Base-by-base conservation (phyloP, 2,888 invertebrate species). In the Sepiola atlantica region DNA sequence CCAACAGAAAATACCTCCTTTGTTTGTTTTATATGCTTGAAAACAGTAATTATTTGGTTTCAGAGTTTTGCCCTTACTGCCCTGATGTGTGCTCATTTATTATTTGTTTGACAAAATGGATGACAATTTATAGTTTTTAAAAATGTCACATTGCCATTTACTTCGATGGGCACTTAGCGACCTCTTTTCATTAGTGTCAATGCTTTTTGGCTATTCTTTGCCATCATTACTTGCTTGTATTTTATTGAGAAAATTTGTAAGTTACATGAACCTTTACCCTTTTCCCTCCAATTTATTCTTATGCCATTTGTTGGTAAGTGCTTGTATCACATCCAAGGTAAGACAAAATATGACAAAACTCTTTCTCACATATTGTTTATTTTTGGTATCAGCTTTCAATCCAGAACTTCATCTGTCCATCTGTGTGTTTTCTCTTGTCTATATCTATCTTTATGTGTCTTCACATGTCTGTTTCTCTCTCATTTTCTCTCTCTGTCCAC, bases 61-160 rank as follows among this genome's bases (percentile, higher is more conserved):
- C n/a, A n/a, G n/a, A 4, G n/a, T 18, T 16, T 32, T 77, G 77
- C 32, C n/a, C n/a, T 77, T 77, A 77, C 32, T 77, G 77, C 77
- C 77, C n/a, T 77, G 16, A 77, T 16, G 28, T 16, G 28, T 77
- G 77, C 16, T 77, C 32, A 32, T n/a, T 77, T n/a, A 77, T 77
- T 77, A 77, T n/a, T 12, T 77, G 77, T 77, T 77, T 77, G 77
- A 77, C n/a, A 45, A 77, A 77, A n/a, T 77, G 77, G 24, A 61
- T n/a, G 77, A 77, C 77, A 77, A 77, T 77, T 77, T 77, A 32
- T 77, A 77, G 77, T 77, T n/a, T 77, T n/a, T 77, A n/a, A 77
- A 77, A 32, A 77, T 77, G 77, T 77, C 77, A 77, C 32, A 77
- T 77, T 77, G 32, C 32, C n/a, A 77, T 77, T n/a, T 77, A 77